Evolutionary conservation across 2,113 vertebrate genomes (phyloP).

Genomic region (Sorex araneus): DNA sequence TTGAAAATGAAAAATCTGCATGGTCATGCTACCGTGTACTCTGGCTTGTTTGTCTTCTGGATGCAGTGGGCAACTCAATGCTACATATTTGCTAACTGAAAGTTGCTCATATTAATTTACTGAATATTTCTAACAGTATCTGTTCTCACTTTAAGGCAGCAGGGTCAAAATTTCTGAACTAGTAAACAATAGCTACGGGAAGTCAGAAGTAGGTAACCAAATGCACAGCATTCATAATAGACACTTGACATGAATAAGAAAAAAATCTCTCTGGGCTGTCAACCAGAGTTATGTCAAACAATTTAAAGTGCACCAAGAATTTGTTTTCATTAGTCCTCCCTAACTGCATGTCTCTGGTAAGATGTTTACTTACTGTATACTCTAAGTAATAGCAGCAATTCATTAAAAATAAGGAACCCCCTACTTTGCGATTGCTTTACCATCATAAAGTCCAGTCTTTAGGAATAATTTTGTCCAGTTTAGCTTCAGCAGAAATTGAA

Average conservation of each 20-base stretch:
- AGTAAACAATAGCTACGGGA: not conserved
- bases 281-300: not conserved
- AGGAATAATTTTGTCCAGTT: not conserved
- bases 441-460: not conserved
- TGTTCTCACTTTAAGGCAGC: not conserved
- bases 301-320: constrained; percentile 9
- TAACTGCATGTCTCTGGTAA: not conserved
- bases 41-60: not conserved
- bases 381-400: constrained; percentile 9
- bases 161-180: not conserved
- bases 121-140: not conserved
- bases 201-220: not conserved
- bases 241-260: not conserved
- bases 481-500: constrained; percentile 13
- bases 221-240: not conserved
- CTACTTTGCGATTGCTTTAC: not conserved
- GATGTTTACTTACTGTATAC: constrained; percentile 1
- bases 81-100: not conserved
- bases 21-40: accelerated
- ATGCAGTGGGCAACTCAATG: not conserved
- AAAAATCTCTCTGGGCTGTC: not conserved
- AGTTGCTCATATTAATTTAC: not conserved
- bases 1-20: too few species aligned
- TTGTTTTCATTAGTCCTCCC: not conserved
- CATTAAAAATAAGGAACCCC: constrained; percentile 15